A percentile compares a stretch with the other conserved stretches of the same genome.
These are phyloP conservation scores for Netta rufina DNA, from an alignment of 2,797 vertebrate genomes.

Conservation along the genomic window DNA sequence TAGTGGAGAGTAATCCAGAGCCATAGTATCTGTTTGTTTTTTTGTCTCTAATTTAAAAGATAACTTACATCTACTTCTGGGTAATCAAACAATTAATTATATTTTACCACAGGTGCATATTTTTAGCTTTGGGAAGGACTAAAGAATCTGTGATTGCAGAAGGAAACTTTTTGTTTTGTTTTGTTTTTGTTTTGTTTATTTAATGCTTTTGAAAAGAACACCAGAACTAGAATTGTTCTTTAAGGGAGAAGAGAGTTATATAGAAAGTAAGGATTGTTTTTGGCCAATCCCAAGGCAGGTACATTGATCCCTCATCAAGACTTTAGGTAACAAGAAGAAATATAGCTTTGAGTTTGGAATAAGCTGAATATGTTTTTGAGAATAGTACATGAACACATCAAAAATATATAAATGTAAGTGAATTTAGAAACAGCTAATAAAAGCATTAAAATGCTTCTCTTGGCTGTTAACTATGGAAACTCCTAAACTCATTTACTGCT, in stretches of 20 bases:
- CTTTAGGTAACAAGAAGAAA: neutral
- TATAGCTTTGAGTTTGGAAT: neutral
- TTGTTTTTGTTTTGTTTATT: too few relatives aligned
- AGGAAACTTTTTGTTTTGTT: neutral
- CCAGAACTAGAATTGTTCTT: neutral
- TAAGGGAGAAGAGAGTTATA: neutral
- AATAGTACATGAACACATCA: neutral
- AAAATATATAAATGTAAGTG: neutral
- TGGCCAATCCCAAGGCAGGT: neutral
- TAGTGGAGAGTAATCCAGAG: neutral
- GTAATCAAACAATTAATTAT: conserved; percentile 24
- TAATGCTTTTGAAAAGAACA: neutral
- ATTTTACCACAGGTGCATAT: neutral
- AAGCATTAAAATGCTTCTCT: neutral
- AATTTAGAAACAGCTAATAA: neutral
- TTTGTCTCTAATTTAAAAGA: conserved; percentile 50
- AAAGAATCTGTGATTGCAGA: neutral
- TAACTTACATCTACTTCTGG: neutral
- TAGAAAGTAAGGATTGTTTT: too few relatives aligned
- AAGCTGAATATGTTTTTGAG: neutral
- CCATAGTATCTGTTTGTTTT: neutral
- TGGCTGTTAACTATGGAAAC: neutral
- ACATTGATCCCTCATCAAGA: neutral
- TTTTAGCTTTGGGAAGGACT: neutral
- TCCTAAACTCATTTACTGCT: neutral